These are phyloP conservation scores for Echiichthys vipera DNA, from an alignment of 2,797 vertebrate species.

Conservation along the genomic window DNA sequence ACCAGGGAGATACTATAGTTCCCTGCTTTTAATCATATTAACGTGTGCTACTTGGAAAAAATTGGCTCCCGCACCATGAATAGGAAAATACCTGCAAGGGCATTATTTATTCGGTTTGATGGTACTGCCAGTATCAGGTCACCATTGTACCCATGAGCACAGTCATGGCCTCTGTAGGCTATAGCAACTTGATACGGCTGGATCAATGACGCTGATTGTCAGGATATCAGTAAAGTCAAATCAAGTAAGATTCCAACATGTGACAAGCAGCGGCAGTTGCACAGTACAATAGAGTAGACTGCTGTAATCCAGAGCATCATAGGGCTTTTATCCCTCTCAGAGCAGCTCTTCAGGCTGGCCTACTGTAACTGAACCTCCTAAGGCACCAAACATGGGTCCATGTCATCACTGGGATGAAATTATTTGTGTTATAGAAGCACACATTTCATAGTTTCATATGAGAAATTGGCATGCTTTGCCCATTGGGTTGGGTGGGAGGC, in stretches of 20 bases:
- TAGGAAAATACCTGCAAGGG: slow-evolving; percentile 4
- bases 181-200: slow-evolving; percentile 10
- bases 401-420: slow-evolving; percentile 36
- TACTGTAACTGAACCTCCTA: slow-evolving; percentile 42
- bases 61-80: background rate
- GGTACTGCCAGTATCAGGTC: background rate
- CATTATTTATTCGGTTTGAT: slow-evolving; percentile 5
- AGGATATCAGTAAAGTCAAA: slow-evolving; percentile 24
- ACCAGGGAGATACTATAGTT: background rate
- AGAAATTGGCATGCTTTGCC: slow-evolving; percentile 19
- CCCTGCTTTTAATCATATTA: slow-evolving; percentile 4
- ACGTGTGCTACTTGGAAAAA: slow-evolving; percentile 8
- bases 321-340: slow-evolving; percentile 57
- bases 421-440: slow-evolving; percentile 34
- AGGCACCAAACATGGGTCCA: slow-evolving; percentile 21
- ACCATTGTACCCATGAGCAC: slow-evolving; percentile 17
- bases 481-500: background rate
- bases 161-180: slow-evolving; percentile 22
- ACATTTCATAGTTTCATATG: slow-evolving; percentile 38
- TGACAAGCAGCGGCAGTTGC: slow-evolving; percentile 38
- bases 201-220: slow-evolving; percentile 18
- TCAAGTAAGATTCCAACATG: slow-evolving; percentile 24
- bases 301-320: slow-evolving; percentile 46
- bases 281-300: slow-evolving; percentile 26
- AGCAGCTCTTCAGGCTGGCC: slow-evolving; percentile 47